Conservation (phyloP, 2,113 vertebrate species). For the Furnarius figulus region DNA sequence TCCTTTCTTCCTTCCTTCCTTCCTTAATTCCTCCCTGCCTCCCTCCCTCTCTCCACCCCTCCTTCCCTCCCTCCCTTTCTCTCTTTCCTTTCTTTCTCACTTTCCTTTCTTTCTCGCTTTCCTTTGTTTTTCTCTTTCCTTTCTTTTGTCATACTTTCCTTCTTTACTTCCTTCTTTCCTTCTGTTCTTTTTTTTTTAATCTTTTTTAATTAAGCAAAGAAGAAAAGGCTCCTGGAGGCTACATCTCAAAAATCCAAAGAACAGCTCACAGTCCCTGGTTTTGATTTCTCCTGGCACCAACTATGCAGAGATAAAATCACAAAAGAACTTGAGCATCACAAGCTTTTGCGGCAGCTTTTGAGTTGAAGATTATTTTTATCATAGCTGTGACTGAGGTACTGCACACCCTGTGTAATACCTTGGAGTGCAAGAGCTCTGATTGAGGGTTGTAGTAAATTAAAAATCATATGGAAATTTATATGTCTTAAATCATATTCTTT, state of each 20-base stretch:
- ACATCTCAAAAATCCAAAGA: background rate
- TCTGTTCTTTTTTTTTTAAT: background rate
- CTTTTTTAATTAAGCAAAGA: background rate
- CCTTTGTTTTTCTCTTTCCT: background rate
- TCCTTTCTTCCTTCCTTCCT: background rate
- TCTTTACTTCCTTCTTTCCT: background rate
- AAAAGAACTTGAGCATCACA: rapidly evolving
- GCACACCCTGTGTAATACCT: rapidly evolving
- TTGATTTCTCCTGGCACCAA: background rate
- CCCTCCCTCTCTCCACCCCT: too few relatives aligned
- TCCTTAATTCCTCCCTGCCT: background rate
- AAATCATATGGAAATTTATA: background rate
- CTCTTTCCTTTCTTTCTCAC: background rate
- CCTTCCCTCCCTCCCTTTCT: too few relatives aligned
- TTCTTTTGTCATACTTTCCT: too few relatives aligned
- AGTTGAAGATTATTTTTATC: background rate
- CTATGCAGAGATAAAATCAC: background rate
- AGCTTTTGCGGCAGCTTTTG: background rate
- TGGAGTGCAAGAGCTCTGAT: background rate
- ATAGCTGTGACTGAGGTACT: background rate
- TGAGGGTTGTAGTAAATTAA: too few relatives aligned
- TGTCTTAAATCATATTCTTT: background rate
- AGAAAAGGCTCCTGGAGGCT: background rate
- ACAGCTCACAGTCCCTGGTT: background rate
- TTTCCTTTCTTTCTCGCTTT: background rate